A percentile compares a stretch with the other conserved stretches of the same genome.
Evolutionary conservation across 2,888 invertebrate species (phyloP).

Genomic region (Cephus spinipes): DNA sequence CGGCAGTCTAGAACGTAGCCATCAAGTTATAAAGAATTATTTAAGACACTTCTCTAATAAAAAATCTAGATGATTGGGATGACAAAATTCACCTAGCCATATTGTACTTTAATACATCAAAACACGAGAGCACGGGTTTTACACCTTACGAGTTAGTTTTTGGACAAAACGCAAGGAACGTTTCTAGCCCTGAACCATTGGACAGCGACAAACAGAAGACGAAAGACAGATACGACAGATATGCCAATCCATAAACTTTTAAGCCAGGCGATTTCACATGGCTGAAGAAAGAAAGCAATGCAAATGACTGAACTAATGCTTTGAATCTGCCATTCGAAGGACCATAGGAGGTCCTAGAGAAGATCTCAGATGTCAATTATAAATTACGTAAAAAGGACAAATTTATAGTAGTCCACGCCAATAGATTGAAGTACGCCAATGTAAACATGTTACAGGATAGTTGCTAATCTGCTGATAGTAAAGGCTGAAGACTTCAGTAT

Average conservation of each 20-base stretch:
- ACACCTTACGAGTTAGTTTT: conserved; percentile 14
- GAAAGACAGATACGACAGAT: conserved; percentile 8
- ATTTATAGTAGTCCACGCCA: conserved; percentile 16
- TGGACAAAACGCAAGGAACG: conserved; percentile 4
- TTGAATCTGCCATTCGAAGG: conserved; percentile 18
- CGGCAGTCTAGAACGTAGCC: no score
- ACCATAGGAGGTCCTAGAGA: conserved; percentile 13
- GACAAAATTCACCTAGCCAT: no score
- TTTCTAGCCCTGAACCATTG: conserved; percentile 8
- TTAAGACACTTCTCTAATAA: no score
- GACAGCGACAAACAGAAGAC: background rate
- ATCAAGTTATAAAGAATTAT: no score
- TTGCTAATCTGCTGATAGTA: no score
- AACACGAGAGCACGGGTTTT: conserved; percentile 4
- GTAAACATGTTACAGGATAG: no score
- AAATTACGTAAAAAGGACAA: conserved; percentile 15
- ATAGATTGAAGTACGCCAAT: conserved; percentile 22
- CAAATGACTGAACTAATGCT: conserved; percentile 17
- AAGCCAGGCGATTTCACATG: conserved; percentile 11
- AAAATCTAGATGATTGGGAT: no score
- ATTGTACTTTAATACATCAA: background rate
- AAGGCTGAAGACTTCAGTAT: no score
- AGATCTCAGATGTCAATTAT: conserved; percentile 18
- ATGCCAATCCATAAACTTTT: conserved; percentile 10
- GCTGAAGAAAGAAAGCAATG: conserved; percentile 15